Evolutionary conservation across 2,888 invertebrate genomes (phyloP).

Genomic region (Stratiomys singularior): DNA sequence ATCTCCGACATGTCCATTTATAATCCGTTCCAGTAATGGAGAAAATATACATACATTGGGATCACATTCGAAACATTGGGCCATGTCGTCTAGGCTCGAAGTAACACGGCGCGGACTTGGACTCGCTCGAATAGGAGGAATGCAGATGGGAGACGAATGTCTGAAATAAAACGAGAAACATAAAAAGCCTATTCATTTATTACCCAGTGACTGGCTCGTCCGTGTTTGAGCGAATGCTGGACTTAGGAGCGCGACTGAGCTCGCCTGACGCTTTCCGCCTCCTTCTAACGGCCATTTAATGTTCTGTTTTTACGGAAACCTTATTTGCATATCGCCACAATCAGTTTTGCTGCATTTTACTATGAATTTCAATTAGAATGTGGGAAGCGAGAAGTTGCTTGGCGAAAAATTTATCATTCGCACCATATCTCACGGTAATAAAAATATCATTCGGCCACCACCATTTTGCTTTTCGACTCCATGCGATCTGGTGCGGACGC

Average conservation of each 20-base stretch:
- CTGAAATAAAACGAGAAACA: slow-evolving; percentile 32
- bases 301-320: slow-evolving; percentile 20
- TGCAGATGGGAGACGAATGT: slow-evolving; percentile 32
- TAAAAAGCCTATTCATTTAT: slow-evolving; percentile 36
- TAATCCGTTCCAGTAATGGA: slow-evolving; percentile 36
- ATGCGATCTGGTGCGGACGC: background rate
- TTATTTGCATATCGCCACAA: slow-evolving; percentile 38
- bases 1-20: slow-evolving; percentile 47
- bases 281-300: slow-evolving; percentile 34
- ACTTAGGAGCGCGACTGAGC: background rate
- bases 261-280: background rate
- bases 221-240: background rate
- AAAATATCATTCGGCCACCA: slow-evolving; percentile 15
- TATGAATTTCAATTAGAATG: slow-evolving; percentile 25
- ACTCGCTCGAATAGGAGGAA: slow-evolving; percentile 17
- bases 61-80: slow-evolving; percentile 21
- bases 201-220: slow-evolving; percentile 18
- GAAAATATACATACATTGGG: slow-evolving; percentile 24
- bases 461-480: background rate
- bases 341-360: slow-evolving; percentile 35
- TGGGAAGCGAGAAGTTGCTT: background rate
- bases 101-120: background rate
- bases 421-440: background rate
- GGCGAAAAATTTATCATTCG: slow-evolving; percentile 19
- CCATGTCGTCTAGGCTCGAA: background rate